Evolutionary conservation across 2,113 vertebrate genomes (phyloP).

Genomic region (Lophura nycthemera): DNA sequence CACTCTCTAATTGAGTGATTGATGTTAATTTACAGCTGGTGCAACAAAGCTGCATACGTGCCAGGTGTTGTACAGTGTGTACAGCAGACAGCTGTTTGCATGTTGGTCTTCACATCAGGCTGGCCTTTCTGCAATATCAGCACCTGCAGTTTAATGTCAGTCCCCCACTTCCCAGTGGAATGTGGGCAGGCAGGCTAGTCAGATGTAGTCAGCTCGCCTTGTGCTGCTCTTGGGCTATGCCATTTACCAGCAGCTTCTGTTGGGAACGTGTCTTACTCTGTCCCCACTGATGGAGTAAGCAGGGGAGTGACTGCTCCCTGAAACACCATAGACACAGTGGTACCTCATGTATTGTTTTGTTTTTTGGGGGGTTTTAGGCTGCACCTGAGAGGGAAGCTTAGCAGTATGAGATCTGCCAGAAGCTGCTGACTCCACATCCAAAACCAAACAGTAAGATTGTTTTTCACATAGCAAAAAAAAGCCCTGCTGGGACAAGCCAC

Average conservation of each 20-base stretch:
- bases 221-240: not conserved
- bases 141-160: not conserved
- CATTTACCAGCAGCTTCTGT: not conserved
- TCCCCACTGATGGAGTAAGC: too few relatives aligned
- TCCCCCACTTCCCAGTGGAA: not conserved
- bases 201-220: not conserved
- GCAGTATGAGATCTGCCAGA: not conserved
- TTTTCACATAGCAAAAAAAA: not conserved
- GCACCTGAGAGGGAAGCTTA: not conserved
- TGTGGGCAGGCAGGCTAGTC: not conserved
- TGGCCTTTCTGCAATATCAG: not conserved
- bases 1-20: not conserved
- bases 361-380: not conserved
- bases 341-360: not conserved
- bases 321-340: not conserved
- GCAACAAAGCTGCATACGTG: not conserved
- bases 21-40: not conserved
- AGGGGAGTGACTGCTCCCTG: not conserved
- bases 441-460: not conserved
- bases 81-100: not conserved
- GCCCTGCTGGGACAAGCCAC: not conserved
- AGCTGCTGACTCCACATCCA: not conserved
- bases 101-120: not conserved
- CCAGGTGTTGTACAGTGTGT: not conserved
- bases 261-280: not conserved